Conservation (phyloP, 1,140 invertebrate species). For the Anastrepha ludens region DNA sequence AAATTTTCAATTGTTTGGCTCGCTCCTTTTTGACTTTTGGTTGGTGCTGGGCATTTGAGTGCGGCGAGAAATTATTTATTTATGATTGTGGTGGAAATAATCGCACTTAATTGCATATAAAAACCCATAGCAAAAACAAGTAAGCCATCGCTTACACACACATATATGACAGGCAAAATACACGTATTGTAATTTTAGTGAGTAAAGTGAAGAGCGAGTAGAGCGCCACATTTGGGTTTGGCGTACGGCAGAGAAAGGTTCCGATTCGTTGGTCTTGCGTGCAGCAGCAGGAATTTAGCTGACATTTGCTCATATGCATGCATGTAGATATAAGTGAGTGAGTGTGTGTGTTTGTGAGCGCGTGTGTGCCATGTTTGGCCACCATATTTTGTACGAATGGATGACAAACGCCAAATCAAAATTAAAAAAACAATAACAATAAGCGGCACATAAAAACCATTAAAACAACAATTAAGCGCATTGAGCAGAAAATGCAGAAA, state of each 20-base stretch:
- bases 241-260: slow-evolving; percentile 6
- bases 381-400: slow-evolving; percentile 13
- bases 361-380: slow-evolving; percentile 10
- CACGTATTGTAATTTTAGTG: too few species aligned
- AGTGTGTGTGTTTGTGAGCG: background rate
- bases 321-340: background rate
- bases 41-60: slow-evolving; percentile 53
- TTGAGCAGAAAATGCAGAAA: background rate
- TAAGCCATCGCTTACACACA: slow-evolving; percentile 4
- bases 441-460: slow-evolving; percentile 3
- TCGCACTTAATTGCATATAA: slow-evolving; percentile 70
- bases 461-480: slow-evolving; percentile 45
- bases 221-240: background rate
- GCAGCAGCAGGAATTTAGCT: slow-evolving; percentile 30
- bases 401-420: background rate
- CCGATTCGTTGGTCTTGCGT: slow-evolving; percentile 30
- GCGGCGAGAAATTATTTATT: slow-evolving; percentile 73
- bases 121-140: slow-evolving; percentile 9
- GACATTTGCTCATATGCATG: background rate
- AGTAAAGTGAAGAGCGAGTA: too few species aligned
- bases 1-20: background rate
- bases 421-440: slow-evolving; percentile 4
- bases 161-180: slow-evolving; percentile 4
- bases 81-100: slow-evolving; percentile 73
- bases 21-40: background rate